phyloP scores from a whole-genome alignment of 2,113 vertebrate species.

The Emberiza fucata region DNA sequence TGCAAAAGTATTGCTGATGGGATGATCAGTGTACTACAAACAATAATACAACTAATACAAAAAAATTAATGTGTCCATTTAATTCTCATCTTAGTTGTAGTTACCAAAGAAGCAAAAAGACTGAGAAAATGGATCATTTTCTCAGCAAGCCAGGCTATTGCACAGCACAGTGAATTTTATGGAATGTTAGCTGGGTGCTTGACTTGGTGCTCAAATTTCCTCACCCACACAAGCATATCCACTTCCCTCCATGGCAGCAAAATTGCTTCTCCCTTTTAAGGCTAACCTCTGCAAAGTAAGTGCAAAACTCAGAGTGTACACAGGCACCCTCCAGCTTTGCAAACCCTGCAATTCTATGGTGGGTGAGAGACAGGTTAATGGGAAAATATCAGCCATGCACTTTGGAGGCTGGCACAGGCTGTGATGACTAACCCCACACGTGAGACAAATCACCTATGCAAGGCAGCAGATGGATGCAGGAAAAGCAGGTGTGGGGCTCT shows the following conservation, averaged over 20 bases:
- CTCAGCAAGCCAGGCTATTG: background rate
- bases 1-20: background rate
- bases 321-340: background rate
- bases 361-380: background rate
- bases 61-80: background rate
- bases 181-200: background rate
- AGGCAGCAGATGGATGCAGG: accelerated
- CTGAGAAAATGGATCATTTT: background rate
- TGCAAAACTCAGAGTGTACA: background rate
- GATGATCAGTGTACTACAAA: background rate
- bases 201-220: background rate
- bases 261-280: conserved; percentile 33
- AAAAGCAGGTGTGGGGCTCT: background rate
- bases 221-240: background rate
- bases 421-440: background rate
- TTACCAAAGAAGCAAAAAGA: background rate
- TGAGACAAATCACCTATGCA: background rate
- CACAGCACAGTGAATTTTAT: background rate
- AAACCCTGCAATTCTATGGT: background rate
- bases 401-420: background rate
- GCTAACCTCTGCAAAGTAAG: background rate
- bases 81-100: background rate
- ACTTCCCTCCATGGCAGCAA: background rate
- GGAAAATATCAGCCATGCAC: background rate
- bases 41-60: background rate